These are phyloP conservation scores for Micrastur ruficollis DNA, from an alignment of 2,797 vertebrate species.

Conservation along the genomic window DNA sequence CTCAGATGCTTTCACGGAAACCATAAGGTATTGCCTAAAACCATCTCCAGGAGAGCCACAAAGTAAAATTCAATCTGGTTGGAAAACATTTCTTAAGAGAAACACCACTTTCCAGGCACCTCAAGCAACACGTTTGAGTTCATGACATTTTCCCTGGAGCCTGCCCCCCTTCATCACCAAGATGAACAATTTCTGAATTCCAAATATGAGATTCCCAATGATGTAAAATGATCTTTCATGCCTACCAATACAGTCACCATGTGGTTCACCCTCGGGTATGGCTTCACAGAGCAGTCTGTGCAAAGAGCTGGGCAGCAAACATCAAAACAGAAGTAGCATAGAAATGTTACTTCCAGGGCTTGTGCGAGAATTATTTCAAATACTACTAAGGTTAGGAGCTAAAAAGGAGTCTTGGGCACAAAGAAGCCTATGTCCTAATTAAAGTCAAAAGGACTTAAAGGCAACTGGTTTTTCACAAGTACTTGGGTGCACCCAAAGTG, in stretches of 20 bases:
- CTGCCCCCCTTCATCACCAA: neutral
- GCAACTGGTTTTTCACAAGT: neutral
- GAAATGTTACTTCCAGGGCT: neutral
- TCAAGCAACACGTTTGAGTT: neutral
- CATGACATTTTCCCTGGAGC: neutral
- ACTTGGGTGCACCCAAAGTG: neutral
- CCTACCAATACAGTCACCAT: neutral
- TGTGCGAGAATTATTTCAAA: neutral
- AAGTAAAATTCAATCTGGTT: neutral
- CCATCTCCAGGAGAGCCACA: neutral
- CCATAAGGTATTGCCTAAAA: constrained; percentile 10
- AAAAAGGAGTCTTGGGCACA: neutral
- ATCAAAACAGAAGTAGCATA: neutral
- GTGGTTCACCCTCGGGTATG: neutral
- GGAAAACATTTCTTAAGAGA: constrained; percentile 21
- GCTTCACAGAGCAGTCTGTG: neutral
- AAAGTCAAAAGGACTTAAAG: neutral
- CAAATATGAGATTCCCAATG: neutral
- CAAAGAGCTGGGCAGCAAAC: accelerated
- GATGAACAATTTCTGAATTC: constrained; percentile 45
- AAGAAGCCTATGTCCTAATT: neutral
- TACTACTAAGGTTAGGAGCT: neutral
- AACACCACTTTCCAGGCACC: neutral
- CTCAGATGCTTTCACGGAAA: neutral
- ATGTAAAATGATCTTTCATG: neutral